phyloP scores from a whole-genome alignment of 1,140 invertebrate species.

The Harlomillsia oculata region DNA sequence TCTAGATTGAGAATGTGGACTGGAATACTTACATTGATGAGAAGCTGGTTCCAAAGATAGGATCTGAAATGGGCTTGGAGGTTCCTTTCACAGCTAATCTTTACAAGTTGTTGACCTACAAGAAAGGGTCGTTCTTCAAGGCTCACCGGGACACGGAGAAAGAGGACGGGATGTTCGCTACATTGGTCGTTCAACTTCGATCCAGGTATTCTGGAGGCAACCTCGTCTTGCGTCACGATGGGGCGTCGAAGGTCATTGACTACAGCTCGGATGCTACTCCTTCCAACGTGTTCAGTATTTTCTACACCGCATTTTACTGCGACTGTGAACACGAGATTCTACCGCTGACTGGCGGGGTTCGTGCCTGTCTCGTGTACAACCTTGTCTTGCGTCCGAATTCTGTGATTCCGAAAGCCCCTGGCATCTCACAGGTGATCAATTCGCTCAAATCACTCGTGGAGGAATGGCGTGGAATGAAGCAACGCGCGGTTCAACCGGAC shows the following conservation, averaged over 20 bases:
- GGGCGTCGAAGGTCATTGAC: background rate
- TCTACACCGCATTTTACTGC: slow-evolving; percentile 1
- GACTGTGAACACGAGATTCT: slow-evolving; percentile 17
- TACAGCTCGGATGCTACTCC: background rate
- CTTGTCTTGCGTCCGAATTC: background rate
- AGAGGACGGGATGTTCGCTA: slow-evolving; percentile 20
- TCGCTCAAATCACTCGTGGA: background rate
- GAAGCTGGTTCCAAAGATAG: background rate
- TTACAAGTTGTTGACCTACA: slow-evolving; percentile 17
- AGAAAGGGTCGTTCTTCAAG: slow-evolving; percentile 5
- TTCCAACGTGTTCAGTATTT: background rate
- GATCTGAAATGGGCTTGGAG: background rate
- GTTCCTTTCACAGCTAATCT: background rate
- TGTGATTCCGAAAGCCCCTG: background rate
- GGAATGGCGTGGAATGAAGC: background rate
- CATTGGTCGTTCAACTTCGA: slow-evolving; percentile 11
- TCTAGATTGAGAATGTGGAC: slow-evolving; percentile 2
- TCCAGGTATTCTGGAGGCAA: slow-evolving; percentile 6
- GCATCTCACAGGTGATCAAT: background rate
- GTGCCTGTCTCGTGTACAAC: slow-evolving; percentile 15
- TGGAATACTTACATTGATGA: slow-evolving; percentile 2
- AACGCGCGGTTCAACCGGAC: background rate
- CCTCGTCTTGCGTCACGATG: slow-evolving; percentile 5
- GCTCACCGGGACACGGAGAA: slow-evolving; percentile 13
- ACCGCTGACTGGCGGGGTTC: background rate